Evolutionary conservation across 2,113 vertebrate genomes (phyloP).

Genomic region (Ovibos moschatus): DNA sequence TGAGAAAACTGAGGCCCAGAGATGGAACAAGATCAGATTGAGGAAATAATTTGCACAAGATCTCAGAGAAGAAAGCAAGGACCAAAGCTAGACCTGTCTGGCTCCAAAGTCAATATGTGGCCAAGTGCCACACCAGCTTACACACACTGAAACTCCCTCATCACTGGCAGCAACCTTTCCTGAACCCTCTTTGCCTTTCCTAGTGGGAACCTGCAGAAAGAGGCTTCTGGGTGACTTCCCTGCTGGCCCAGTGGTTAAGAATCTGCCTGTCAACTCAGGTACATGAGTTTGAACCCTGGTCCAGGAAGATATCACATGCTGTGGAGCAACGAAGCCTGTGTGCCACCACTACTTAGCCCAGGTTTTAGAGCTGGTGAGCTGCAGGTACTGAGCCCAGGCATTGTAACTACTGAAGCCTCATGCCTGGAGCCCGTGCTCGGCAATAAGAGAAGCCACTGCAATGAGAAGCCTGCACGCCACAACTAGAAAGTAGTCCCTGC

Average conservation of each 20-base stretch:
- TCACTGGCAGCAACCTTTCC: background rate
- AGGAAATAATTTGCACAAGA: background rate
- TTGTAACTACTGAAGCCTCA: background rate
- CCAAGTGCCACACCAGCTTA: background rate
- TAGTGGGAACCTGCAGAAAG: no score
- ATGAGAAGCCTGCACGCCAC: background rate
- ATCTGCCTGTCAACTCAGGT: background rate
- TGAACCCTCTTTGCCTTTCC: background rate
- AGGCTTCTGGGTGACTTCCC: background rate
- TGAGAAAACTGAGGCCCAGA: background rate
- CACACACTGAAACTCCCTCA: no score
- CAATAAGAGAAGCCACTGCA: background rate
- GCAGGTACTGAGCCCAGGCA: background rate
- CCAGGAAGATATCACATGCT: background rate
- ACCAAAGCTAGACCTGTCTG: background rate
- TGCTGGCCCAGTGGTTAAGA: background rate
- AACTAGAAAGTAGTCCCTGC: background rate
- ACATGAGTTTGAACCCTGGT: background rate
- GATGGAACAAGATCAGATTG: background rate
- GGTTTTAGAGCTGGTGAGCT: background rate
- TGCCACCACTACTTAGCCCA: background rate
- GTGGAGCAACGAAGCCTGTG: background rate
- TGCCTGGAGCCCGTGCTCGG: background rate
- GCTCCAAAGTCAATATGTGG: background rate
- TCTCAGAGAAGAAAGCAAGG: background rate